Base-by-base conservation (phyloP, 2,888 invertebrate species). In the Callimorpha dominula region DNA sequence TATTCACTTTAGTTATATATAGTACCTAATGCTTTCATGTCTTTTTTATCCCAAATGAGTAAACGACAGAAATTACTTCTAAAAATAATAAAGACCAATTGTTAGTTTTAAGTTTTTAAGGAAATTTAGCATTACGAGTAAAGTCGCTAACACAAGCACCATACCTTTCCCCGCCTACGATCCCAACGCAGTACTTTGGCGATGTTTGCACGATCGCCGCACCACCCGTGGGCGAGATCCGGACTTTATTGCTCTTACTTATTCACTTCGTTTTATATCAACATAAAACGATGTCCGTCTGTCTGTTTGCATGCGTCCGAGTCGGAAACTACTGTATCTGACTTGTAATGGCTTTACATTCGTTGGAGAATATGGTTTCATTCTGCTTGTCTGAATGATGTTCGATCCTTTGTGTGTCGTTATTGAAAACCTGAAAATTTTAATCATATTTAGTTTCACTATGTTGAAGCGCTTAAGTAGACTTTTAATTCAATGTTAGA, bases 141-240 rank as follows among this genome's bases (percentile, higher is more conserved):
- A n/a, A 54, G 12, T 42, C 42, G 79, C 87, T 83, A 1, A 8
- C 81, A 86, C 68, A 89, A 70, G 65, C 72, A 70, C 83, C 78
- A 65, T 52, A 75, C 85, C 82, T 64, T 71, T 78, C 40, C 50
- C 81, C 88, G 82, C 94, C 93, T 86, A 93, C 94, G 83, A 88
- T 79, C 76, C 79, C 78, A 76, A 78, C 82, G 82, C 84, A 82
- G 81, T 80, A 85, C 88, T 87, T 82, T 85, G 85, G 85, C 87
- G 87, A 89, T 90, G 92, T 93, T 91, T 89, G 91, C 92, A 89
- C 91, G 91, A 90, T 88, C 86, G 87, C 86, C 83, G 88, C 88
- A 86, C 86, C 84, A 77, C 81, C 81, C 88, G 94, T 94, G 93
- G 94, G 94, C 90, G 93, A 89, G 90, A 93, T 90, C 90, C 90